Percentiles rank a stretch among this genome's conserved stretches.
phyloP scores from a whole-genome alignment of 53 echinoderm and acorn worm species.

The Henricia sp. region DNA sequence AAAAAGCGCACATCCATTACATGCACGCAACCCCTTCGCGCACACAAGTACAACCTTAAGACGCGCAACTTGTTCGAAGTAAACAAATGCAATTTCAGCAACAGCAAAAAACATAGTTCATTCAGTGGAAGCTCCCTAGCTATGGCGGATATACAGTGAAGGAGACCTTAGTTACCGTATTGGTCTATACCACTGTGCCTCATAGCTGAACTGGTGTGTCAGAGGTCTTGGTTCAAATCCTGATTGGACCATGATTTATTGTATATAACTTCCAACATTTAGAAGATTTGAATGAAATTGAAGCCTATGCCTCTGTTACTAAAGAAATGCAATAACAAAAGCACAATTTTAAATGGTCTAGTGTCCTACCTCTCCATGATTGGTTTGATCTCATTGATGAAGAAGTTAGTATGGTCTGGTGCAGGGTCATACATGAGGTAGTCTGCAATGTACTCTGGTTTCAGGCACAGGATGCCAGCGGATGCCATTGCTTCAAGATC shows the following conservation, averaged over 20 bases:
- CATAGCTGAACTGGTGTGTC: too few species aligned
- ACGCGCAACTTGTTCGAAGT: too few species aligned
- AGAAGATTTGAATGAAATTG: neutral
- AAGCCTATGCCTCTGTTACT: neutral
- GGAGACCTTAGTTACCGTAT: too few species aligned
- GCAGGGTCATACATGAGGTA: conserved; percentile 79
- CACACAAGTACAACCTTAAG: too few species aligned
- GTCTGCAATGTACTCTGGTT: conserved; percentile 96
- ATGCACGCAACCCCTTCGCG: too few species aligned
- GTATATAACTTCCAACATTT: neutral
- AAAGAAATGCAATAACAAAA: neutral
- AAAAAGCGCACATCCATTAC: too few species aligned
- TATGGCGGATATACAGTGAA: too few species aligned
- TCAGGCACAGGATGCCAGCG: conserved; percentile 82
- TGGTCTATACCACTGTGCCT: too few species aligned
- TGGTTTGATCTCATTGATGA: conserved; percentile 76
- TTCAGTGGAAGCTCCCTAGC: too few species aligned
- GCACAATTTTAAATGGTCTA: neutral
- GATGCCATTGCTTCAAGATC: conserved; percentile 72
- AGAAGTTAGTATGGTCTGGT: conserved; percentile 79
- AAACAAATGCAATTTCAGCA: too few species aligned
- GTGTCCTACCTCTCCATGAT: conserved; percentile 84
- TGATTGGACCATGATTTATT: neutral
- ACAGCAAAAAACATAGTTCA: too few species aligned
- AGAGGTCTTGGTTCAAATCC: too few species aligned